Base-by-base conservation (phyloP, 1,140 invertebrate species). In the Lethrus apterus region DNA sequence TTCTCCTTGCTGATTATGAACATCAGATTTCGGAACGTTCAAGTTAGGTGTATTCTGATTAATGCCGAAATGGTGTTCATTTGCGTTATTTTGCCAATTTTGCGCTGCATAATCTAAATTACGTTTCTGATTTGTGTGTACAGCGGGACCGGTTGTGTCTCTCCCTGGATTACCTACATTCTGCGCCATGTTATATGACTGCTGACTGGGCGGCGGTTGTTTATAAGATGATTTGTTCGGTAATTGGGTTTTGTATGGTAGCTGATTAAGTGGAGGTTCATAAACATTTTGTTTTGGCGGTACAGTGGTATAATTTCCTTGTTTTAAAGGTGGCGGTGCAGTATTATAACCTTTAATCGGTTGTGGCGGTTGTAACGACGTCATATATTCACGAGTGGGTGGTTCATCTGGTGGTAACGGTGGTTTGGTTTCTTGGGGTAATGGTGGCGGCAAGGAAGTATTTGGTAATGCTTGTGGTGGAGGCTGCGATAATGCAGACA, bases 341-440 rank as follows among this genome's bases (percentile, higher is more conserved):
- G 43, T 42, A 13, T 29, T 42, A 29, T 42, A 14, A 10, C 23
- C 40, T 29, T 42, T 42, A 14, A n/a, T n/a, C n/a, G n/a, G n/a
- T n/a, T n/a, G n/a, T n/a, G n/a, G n/a, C n/a, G n/a, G n/a, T n/a
- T n/a, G n/a, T n/a, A n/a, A n/a, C 2, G 46, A 29, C n/a, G 48
- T 19, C 19, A 36, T 7, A 26, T 7, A 26, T 7, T 7, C 24
- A 26, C 31, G 18, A 38, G 34, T 51, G 40, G 48, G 61, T 32
- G 62, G 59, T 32, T 69, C 64, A 30, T 65, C 56, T 31, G 63
- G 69, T 14, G 74, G 71, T 2, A 72, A 72, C 10, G 75, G 72
- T 13, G 71, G 73, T 48, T 73, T 68, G 3, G 53, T 64, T 18
- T 62, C 72, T n/a, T 64, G 56, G n/a, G 74, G 72, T 40, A 70